These are phyloP conservation scores for Drosophila suboccidentalis DNA, from an alignment of 2,888 invertebrate species.

Conservation along the genomic window DNA sequence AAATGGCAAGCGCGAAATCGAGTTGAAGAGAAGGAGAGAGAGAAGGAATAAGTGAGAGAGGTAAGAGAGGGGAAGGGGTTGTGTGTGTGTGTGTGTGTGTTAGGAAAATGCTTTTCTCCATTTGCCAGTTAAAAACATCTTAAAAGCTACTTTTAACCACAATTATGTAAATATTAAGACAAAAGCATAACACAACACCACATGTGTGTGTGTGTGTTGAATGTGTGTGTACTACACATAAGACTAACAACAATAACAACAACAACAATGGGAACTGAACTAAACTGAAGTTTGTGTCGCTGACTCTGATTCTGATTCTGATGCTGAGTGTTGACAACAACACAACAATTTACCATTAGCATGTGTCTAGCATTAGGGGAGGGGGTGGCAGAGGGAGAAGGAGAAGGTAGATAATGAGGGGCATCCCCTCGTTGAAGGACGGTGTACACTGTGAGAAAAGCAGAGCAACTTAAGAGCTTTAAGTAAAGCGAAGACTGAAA, in stretches of 20 bases:
- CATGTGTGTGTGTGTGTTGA: slow-evolving; percentile 10
- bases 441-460: background rate
- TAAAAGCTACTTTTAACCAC: slow-evolving; percentile 81
- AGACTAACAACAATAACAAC: slow-evolving; percentile 18
- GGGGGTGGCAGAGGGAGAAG: too few species aligned
- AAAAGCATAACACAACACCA: slow-evolving; percentile 63
- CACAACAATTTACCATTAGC: slow-evolving; percentile 78
- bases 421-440: background rate
- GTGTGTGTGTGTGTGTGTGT: slow-evolving; percentile 3
- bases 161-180: slow-evolving; percentile 81
- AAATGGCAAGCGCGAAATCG: slow-evolving; percentile 43
- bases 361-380: slow-evolving; percentile 58
- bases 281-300: slow-evolving; percentile 29
- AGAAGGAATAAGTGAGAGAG: too few species aligned
- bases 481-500: too few species aligned
- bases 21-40: background rate
- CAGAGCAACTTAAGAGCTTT: too few species aligned
- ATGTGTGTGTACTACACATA: slow-evolving; percentile 19
- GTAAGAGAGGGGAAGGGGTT: background rate
- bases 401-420: slow-evolving; percentile 1
- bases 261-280: slow-evolving; percentile 17
- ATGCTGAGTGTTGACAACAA: slow-evolving; percentile 66
- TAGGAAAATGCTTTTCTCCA: slow-evolving; percentile 43
- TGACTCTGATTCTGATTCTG: slow-evolving; percentile 1
- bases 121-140: slow-evolving; percentile 79